phyloP scores from a whole-genome alignment of 2,797 vertebrate genomes.

The Sphenodon punctatus region DNA sequence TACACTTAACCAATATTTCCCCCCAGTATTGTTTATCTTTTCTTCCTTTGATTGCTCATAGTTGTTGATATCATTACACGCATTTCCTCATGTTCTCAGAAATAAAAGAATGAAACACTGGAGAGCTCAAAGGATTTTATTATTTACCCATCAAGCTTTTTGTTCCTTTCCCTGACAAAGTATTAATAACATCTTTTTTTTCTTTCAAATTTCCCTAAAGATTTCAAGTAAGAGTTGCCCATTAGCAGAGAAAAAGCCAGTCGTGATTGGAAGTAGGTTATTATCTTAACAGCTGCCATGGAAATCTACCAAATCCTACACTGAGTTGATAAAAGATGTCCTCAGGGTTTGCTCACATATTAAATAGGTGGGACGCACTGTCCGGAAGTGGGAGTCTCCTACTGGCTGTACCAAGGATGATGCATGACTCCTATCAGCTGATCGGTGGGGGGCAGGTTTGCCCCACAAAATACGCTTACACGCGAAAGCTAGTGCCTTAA shows the following conservation, averaged over 20 bases:
- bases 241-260: conserved; percentile 10
- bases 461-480: too few relatives aligned
- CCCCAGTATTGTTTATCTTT: neutral
- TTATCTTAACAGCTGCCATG: neutral
- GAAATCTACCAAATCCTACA: neutral
- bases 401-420: too few relatives aligned
- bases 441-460: too few relatives aligned
- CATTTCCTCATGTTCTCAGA: conserved; percentile 15
- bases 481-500: too few relatives aligned
- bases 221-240: neutral
- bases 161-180: neutral
- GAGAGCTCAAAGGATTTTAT: neutral
- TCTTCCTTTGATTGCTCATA: conserved; percentile 5
- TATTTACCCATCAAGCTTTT: neutral
- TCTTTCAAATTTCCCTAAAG: neutral
- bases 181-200: neutral
- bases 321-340: neutral
- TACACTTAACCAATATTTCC: conserved; percentile 16
- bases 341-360: too few relatives aligned
- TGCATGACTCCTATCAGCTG: too few relatives aligned
- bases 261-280: neutral
- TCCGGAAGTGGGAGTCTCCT: too few relatives aligned
- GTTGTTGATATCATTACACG: conserved; percentile 1
- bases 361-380: too few relatives aligned
- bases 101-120: conserved; percentile 5